phyloP scores from a whole-genome alignment of 2,888 invertebrate genomes.

The Megastigmus dorsalis region DNA sequence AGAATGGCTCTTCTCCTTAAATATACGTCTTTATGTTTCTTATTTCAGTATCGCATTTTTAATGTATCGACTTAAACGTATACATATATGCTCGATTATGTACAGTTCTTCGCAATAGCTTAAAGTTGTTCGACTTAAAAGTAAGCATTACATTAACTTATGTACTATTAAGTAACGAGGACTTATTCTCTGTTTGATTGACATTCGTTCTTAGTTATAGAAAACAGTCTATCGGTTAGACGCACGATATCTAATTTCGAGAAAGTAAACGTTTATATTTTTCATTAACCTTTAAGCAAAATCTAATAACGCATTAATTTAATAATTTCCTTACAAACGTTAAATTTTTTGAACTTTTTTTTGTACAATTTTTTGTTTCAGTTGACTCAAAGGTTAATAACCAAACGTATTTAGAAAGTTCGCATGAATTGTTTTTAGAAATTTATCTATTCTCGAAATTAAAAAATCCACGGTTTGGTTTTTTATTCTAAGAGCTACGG shows the following conservation, averaged over 20 bases:
- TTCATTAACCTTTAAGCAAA: constrained; percentile 11
- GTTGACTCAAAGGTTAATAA: no score
- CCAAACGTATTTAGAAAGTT: no score
- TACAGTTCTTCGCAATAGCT: constrained; percentile 24
- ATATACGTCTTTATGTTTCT: constrained; percentile 40
- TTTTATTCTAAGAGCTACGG: no score
- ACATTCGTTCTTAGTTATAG: constrained; percentile 16
- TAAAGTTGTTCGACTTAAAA: no score
- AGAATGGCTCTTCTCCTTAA: constrained; percentile 21
- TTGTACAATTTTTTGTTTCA: background rate
- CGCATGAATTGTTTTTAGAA: no score
- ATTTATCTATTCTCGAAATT: constrained; percentile 46
- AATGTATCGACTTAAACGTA: constrained; percentile 1
- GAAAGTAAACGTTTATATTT: background rate
- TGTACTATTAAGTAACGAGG: no score
- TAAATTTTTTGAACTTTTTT: background rate
- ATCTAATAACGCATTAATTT: background rate
- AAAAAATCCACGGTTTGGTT: constrained; percentile 19
- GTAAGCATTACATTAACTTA: no score
- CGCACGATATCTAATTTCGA: constrained; percentile 44
- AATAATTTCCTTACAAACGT: background rate
- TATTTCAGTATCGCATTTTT: constrained; percentile 34
- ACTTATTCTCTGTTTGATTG: no score
- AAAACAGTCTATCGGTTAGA: constrained; percentile 43
- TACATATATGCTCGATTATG: constrained; percentile 17